Base-by-base conservation (phyloP, 2,113 vertebrate species). In the Chinchilla lanigera region DNA sequence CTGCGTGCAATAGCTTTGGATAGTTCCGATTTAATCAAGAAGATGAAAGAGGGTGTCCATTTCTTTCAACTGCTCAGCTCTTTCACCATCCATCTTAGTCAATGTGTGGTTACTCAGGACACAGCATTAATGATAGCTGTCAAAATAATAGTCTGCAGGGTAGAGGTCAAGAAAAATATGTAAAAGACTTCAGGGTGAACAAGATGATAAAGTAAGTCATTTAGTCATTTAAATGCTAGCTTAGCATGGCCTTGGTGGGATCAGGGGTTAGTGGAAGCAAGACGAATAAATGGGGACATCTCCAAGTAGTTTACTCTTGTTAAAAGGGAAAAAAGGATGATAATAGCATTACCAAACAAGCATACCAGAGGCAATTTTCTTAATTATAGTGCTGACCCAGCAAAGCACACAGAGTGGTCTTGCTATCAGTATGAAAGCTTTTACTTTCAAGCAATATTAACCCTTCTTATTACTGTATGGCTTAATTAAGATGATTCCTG, bases 281-380 rank as follows among this genome's bases (percentile, higher is more conserved):
- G 98, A 98, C 98, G 98, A 99, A 98, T 98, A 99, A 99, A 99
- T 99, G 98, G 98, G 98, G 98, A 99, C 98, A 99, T 99, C 98
- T 99, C 99, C 98, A 99, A 99, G 99, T 98, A 99, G 99, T 99
- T 99, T 99, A 98, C 98, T 99, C 99, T 98, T 99, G 98, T 99
- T 99, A 98, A 98, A 98, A 98, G 98, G 98, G 5, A 30, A 83
- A 99, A 95, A 98, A 99, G 98, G 98, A 99, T 99, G 98, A 99
- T 99, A 99, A 98, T 98, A 98, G 98, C 98, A 99, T 99, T 99
- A 99, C 99, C 98, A 98, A 99, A 99, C 98, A 97, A 98, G 98
- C 98, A 33, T 93, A 98, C 98, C 99, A 98, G 98, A 98, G 99
- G 99, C 99, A 99, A 99, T 99, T 99, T 99, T 99, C 99, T 98